Evolutionary conservation across 2,113 vertebrate genomes (phyloP).

Genomic region (Nipponia nippon): DNA sequence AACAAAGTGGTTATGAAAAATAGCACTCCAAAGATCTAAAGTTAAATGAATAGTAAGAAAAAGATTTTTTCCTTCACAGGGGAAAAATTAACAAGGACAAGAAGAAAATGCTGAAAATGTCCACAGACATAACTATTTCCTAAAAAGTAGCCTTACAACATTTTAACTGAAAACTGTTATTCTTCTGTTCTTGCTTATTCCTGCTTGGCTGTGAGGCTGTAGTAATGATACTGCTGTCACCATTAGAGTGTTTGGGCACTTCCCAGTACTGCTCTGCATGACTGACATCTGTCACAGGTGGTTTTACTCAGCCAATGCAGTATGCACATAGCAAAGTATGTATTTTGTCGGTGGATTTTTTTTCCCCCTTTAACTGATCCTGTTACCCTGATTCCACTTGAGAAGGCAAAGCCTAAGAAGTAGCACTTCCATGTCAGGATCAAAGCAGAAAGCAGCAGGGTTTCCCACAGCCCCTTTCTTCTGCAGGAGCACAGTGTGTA

Average conservation of each 20-base stretch:
- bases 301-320: not conserved
- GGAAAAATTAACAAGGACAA: not conserved
- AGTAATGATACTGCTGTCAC: fast-evolving
- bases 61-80: not conserved
- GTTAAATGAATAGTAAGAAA: not conserved
- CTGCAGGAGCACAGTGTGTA: not conserved
- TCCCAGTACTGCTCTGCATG: fast-evolving
- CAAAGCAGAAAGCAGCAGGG: not conserved
- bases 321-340: fast-evolving
- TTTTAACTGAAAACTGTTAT: not conserved
- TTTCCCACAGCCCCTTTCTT: not conserved
- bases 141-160: not conserved
- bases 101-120: not conserved
- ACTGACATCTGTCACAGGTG: not conserved
- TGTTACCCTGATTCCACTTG: fast-evolving
- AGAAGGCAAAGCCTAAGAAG: not conserved
- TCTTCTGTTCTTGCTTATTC: not conserved
- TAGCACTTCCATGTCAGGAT: not conserved
- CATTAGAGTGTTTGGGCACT: too few species aligned
- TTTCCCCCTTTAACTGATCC: fast-evolving
- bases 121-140: not conserved
- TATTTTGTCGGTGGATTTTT: not conserved
- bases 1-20: not conserved
- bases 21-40: not conserved
- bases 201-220: not conserved